Evolutionary conservation across 2,888 invertebrate genomes (phyloP).

Genomic region (Andricus curvator): DNA sequence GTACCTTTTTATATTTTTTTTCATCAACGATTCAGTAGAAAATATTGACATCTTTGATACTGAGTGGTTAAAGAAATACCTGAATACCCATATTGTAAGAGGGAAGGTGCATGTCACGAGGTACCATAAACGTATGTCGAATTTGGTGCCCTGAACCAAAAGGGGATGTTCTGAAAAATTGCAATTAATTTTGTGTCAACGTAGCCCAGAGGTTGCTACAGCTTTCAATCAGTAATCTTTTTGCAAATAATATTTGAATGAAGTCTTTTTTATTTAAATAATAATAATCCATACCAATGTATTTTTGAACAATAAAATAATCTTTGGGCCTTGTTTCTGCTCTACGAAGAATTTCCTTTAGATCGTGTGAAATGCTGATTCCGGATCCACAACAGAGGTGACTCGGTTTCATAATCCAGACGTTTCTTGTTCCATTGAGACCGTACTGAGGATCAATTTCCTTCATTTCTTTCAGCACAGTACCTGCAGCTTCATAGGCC

Average conservation of each 20-base stretch:
- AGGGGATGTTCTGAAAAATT: slow-evolving; percentile 86
- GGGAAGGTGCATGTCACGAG: slow-evolving; percentile 88
- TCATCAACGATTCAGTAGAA: slow-evolving; percentile 50
- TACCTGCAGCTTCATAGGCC: neutral
- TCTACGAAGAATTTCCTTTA: slow-evolving; percentile 85
- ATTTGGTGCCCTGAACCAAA: slow-evolving; percentile 91
- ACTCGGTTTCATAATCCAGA: slow-evolving; percentile 95
- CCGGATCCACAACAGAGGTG: slow-evolving; percentile 91
- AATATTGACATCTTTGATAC: slow-evolving; percentile 14
- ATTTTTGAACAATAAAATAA: slow-evolving; percentile 92
- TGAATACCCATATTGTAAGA: slow-evolving; percentile 92
- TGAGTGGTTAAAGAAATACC: slow-evolving; percentile 73
- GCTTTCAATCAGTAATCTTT: too few species aligned
- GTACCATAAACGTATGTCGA: slow-evolving; percentile 95
- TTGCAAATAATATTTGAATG: too few species aligned
- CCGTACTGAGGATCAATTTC: slow-evolving; percentile 69
- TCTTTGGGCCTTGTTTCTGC: slow-evolving; percentile 81
- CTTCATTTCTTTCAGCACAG: slow-evolving; percentile 62
- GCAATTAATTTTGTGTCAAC: neutral
- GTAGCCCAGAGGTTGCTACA: too few species aligned
- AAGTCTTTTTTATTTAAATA: too few species aligned
- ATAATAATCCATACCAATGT: slow-evolving; percentile 84
- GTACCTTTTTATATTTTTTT: neutral
- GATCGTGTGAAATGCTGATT: slow-evolving; percentile 87
- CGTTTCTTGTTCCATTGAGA: slow-evolving; percentile 88